phyloP scores from a whole-genome alignment of 2,888 invertebrate species.

The Agrenia bidenticulata region DNA sequence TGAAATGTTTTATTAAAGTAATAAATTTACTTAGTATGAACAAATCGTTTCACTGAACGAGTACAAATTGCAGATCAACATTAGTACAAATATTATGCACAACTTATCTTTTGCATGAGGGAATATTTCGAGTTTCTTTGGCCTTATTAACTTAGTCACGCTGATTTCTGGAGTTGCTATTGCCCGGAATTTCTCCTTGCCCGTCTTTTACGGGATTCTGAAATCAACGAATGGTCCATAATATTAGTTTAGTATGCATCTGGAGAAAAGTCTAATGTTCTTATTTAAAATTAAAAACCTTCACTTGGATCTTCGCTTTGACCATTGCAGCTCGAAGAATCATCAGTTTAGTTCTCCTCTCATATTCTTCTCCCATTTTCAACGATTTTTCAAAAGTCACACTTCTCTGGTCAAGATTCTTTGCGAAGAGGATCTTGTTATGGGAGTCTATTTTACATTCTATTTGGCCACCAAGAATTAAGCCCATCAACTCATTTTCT shows the following conservation, averaged over 20 bases:
- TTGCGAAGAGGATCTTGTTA: conserved; percentile 94
- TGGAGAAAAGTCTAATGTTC: no score
- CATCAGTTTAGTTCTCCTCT: conserved; percentile 84
- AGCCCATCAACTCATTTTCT: conserved; percentile 94
- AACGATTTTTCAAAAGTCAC: conserved; percentile 91
- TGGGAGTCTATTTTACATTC: conserved; percentile 97
- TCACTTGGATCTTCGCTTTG: conserved; percentile 91
- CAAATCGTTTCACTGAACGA: no score
- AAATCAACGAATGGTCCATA: conserved; percentile 5
- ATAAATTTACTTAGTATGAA: no score
- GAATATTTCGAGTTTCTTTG: no score
- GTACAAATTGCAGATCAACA: no score
- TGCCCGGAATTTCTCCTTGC: conserved; percentile 51
- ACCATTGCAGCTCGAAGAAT: conserved; percentile 90
- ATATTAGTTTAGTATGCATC: conserved; percentile 3
- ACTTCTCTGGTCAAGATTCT: conserved; percentile 93
- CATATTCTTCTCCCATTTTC: conserved; percentile 87
- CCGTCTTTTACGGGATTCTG: conserved; percentile 51
- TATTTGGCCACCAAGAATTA: conserved; percentile 94
- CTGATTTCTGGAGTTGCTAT: conserved; percentile 48
- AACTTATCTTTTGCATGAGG: no score
- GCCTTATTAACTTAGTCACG: conserved; percentile 37
- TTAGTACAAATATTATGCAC: no score
- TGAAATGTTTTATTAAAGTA: no score
- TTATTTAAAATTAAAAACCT: no score